These are phyloP conservation scores for Apotomis capreana DNA, from an alignment of 2,888 invertebrate genomes.

Conservation along the genomic window DNA sequence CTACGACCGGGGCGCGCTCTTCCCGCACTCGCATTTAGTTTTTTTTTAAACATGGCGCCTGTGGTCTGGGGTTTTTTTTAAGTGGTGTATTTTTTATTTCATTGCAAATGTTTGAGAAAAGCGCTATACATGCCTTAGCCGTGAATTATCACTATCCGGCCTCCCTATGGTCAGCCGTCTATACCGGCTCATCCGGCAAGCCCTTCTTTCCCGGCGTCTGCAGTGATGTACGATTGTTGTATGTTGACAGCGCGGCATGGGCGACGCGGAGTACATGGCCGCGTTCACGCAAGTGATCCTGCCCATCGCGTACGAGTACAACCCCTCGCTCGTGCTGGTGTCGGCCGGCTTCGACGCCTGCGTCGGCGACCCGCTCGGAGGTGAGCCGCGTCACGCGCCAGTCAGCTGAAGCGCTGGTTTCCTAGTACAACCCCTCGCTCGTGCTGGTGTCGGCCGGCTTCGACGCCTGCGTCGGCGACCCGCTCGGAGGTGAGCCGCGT, in stretches of 20 bases:
- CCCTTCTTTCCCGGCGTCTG: too few species aligned
- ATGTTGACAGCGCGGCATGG: slow-evolving; percentile 89
- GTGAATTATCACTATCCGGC: too few species aligned
- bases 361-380: slow-evolving; percentile 92
- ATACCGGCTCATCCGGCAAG: too few species aligned
- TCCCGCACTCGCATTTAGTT: slow-evolving; percentile 85
- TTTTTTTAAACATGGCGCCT: too few species aligned
- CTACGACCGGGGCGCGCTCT: slow-evolving; percentile 93
- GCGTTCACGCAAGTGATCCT: slow-evolving; percentile 95
- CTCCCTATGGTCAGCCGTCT: too few species aligned
- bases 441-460: slow-evolving; percentile 96
- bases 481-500: slow-evolving; percentile 86
- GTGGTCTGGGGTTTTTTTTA: too few species aligned
- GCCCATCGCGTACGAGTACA: slow-evolving; percentile 95
- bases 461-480: slow-evolving; percentile 94
- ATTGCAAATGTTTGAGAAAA: too few species aligned
- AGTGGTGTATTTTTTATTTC: too few species aligned
- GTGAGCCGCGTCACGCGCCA: slow-evolving; percentile 60
- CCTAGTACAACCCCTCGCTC: slow-evolving; percentile 93
- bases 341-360: slow-evolving; percentile 97
- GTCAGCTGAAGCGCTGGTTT: slow-evolving; percentile 81
- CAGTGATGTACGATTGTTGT: too few species aligned
- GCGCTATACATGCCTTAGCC: too few species aligned
- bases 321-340: slow-evolving; percentile 92
- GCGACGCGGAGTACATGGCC: slow-evolving; percentile 93